Base-by-base conservation (phyloP, 2,797 vertebrate genomes). In the Euthynnus affinis region DNA sequence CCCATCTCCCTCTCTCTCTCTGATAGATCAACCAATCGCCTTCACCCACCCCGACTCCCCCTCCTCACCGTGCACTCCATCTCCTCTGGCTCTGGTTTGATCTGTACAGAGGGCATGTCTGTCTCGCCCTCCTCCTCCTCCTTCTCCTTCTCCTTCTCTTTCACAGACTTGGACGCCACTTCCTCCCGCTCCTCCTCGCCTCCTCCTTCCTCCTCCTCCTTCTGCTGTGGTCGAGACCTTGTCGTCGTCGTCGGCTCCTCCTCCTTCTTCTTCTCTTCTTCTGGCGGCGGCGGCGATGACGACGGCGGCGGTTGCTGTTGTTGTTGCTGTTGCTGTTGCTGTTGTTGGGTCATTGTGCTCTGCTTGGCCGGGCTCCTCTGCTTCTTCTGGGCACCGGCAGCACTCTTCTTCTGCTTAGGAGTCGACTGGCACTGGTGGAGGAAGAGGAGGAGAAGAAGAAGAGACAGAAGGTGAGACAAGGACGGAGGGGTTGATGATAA, bases 41-140 rank as follows among this genome's bases (percentile, higher is more conserved):
- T 52, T 22, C 57, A 10, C 3, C 40, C 59, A 9, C 23, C 23
- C 20, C 7, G 3, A 40, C 57, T 1, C 22, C 22, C n/a, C 0
- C 34, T 17, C 68, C 93, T 94, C 91, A 96, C 95, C 93, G 93
- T 94, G 93, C 94, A 95, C 88, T 93, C 93, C 89, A 92, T 92
- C 93, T 96, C 95, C 87, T 95, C 94, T 10, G 95, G 95, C 89
- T 96, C 95, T 3, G 93, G 84, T 88, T 96, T 96, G 91, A 96
- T 94, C 87, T 95, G 94, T 85, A 95, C 80, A 46, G 94, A 94
- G 65, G 95, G 95, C 95, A 96, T 96, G 87, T 93, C 88, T 76
- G 82, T 67, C 63, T 56, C 60, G 22, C 3, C 83, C 70, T 62
- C 68, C 51, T 68, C 57, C 73, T 72, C 52, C 64, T 52, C 69